A percentile compares a stretch with the other conserved stretches of the same genome.
These are phyloP conservation scores for Drosophila navojoa DNA, from an alignment of 1,140 invertebrate genomes.

Conservation along the genomic window DNA sequence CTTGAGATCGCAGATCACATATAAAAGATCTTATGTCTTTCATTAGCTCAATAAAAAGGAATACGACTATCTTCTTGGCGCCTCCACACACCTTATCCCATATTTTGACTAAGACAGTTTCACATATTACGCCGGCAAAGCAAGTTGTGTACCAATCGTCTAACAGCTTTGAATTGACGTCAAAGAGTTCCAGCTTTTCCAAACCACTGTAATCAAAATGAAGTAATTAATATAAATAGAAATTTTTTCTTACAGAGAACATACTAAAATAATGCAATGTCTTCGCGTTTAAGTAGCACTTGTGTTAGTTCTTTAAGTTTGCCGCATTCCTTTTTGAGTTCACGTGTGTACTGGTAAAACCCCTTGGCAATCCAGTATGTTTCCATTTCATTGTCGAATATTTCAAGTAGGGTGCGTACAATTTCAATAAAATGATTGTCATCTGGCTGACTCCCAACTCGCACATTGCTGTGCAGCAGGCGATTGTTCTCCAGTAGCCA, in stretches of 20 bases:
- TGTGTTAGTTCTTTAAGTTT: slow-evolving; percentile 88
- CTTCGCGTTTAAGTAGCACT: slow-evolving; percentile 89
- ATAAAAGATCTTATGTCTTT: slow-evolving; percentile 85
- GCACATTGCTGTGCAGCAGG: slow-evolving; percentile 87
- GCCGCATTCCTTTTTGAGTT: slow-evolving; percentile 87
- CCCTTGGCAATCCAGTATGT: slow-evolving; percentile 91
- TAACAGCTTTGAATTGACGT: slow-evolving; percentile 86
- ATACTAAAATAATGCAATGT: slow-evolving; percentile 87
- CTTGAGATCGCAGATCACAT: slow-evolving; percentile 51
- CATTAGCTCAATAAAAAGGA: slow-evolving; percentile 89
- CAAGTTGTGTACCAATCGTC: slow-evolving; percentile 91
- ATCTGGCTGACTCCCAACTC: slow-evolving; percentile 83
- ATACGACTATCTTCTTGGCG: slow-evolving; percentile 91
- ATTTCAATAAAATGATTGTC: slow-evolving; percentile 87
- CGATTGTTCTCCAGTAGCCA: slow-evolving; percentile 89
- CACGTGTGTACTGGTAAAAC: slow-evolving; percentile 88
- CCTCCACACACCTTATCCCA: slow-evolving; percentile 95
- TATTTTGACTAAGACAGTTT: slow-evolving; percentile 91
- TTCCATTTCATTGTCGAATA: slow-evolving; percentile 89
- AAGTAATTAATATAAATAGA: not conserved
- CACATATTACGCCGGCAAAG: slow-evolving; percentile 91
- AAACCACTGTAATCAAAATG: slow-evolving; percentile 84
- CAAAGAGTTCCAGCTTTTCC: slow-evolving; percentile 85
- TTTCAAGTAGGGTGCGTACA: slow-evolving; percentile 88
- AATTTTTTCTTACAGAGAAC: not conserved